Evolutionary conservation across 2,888 invertebrate species (phyloP), one percentile per base, ranked within the genome.

Genomic region (Cosmorhoe ocellata): DNA sequence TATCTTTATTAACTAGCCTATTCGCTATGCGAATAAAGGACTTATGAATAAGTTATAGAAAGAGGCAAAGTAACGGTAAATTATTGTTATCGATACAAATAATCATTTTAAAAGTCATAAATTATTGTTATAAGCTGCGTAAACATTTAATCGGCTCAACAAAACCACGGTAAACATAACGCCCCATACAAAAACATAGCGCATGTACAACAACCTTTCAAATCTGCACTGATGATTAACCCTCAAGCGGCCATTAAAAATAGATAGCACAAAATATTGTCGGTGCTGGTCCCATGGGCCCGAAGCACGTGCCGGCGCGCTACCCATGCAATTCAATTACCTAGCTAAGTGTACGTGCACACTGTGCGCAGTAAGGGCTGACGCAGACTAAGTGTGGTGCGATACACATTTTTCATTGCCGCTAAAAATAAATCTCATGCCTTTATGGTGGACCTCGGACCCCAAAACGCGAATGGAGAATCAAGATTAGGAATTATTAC

Each of bases 221-320:
- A 82, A 81, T 81, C 77, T 64, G 67, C 69, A 74, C 74, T 60
- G 71, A 77, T 77, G 77, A 86, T 84, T 82, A 82, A 81, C 84
- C 79, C 80, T 75, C 70, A 72, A 81, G 73, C 67, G 54, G 70
- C 75, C 73, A 83, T 88, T 86, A 87, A 85, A 86, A 88, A 88
- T 85, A 85, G 82, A 88, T 87, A 81, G 76, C 78, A 82, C 79
- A 81, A 84, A 83, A 87, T 84, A 83, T 72, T 77, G 79, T 67
- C 66, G 71, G 79, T 67, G 65, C 61, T 8, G 71, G 71, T 80
- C 80, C 72, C 81, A 53, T 45, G 72, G 76, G 81, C 63, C 63
- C 47, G 11, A 7, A 48, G 72, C 76, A 78, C 81, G 81, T 79
- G 71, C 70, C 71, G 59, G 61, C 70, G 68, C 68, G 71, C 73